Conservation (phyloP, 2,888 invertebrate species). For the Drosophila algonquin region DNA sequence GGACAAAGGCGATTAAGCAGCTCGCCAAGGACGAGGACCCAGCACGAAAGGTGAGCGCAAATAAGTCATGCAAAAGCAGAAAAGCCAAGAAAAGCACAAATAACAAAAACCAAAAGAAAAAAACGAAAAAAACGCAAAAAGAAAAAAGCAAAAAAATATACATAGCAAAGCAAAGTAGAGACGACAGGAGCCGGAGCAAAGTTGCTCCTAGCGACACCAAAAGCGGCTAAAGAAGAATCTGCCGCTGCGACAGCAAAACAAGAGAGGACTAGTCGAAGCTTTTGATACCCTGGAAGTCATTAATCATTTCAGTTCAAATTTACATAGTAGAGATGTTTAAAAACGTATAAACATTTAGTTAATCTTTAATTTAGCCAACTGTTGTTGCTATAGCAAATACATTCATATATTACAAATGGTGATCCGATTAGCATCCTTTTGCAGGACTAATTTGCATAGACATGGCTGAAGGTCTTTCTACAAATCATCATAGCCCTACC, state of each 20-base stretch:
- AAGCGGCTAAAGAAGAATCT: background rate
- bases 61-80: slow-evolving; percentile 72
- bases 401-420: background rate
- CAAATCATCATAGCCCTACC: background rate
- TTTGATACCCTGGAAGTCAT: background rate
- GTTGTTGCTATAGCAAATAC: background rate
- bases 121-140: slow-evolving; percentile 17
- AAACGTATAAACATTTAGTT: background rate
- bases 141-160: slow-evolving; percentile 22
- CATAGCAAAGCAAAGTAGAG: slow-evolving; percentile 9
- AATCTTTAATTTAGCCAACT: background rate
- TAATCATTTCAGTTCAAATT: background rate
- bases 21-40: slow-evolving; percentile 48
- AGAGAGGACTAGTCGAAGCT: slow-evolving; percentile 7
- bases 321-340: background rate
- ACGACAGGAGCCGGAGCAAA: slow-evolving; percentile 17
- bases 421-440: background rate
- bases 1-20: slow-evolving; percentile 75
- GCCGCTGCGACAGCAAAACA: slow-evolving; percentile 1
- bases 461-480: too few relatives aligned
- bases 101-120: background rate
- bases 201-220: slow-evolving; percentile 39
- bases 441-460: background rate
- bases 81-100: slow-evolving; percentile 36
- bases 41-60: slow-evolving; percentile 69